A percentile compares a stretch with the other conserved stretches of the same genome.
phyloP scores from a whole-genome alignment of 2,797 vertebrate species.

The Scolopax bukidnonensis region DNA sequence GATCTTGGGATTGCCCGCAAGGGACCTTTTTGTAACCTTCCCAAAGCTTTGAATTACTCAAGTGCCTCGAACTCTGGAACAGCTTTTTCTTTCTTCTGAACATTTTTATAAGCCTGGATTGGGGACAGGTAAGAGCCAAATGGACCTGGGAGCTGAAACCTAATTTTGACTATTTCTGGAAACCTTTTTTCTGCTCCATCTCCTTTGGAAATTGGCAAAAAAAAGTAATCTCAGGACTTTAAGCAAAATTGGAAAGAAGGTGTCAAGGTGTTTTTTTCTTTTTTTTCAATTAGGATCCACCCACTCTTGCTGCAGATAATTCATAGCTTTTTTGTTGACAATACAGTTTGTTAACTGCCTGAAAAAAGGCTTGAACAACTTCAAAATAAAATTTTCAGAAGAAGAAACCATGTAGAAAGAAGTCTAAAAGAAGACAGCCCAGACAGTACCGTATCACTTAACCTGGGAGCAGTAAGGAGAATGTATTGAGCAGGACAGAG shows the following conservation, averaged over 20 bases:
- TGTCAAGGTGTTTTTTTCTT: background rate
- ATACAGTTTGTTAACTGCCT: background rate
- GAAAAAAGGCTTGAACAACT: background rate
- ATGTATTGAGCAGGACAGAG: background rate
- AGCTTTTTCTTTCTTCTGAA: slow-evolving; percentile 10
- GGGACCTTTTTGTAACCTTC: background rate
- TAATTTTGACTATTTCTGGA: background rate
- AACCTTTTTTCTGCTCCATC: background rate
- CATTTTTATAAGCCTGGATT: background rate
- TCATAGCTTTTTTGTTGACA: background rate
- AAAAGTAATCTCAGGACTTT: background rate
- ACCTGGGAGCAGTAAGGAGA: background rate
- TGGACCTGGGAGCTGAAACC: background rate
- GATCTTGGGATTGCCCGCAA: background rate
- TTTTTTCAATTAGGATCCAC: background rate
- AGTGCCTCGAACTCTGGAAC: background rate
- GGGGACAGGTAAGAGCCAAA: background rate
- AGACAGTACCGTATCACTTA: accelerated
- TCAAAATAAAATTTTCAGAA: background rate
- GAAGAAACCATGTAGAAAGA: background rate
- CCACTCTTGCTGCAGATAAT: background rate
- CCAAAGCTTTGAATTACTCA: slow-evolving; percentile 1
- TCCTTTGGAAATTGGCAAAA: background rate
- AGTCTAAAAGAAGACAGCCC: background rate
- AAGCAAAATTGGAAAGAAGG: background rate